Base-by-base conservation (phyloP, 2,113 vertebrate species). In the Benitochromis conjunctus region DNA sequence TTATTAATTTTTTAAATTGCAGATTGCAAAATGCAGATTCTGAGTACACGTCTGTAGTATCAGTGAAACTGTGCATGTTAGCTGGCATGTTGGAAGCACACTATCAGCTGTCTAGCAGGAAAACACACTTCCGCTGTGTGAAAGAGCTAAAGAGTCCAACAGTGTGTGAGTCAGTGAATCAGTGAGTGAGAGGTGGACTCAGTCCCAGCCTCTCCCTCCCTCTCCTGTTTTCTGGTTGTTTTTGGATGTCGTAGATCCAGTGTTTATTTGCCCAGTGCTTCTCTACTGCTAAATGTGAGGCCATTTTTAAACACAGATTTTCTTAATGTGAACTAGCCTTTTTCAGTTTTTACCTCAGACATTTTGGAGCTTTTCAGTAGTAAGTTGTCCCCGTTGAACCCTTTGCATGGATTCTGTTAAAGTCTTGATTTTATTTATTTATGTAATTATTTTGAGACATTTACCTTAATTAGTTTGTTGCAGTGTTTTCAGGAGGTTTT, bases 241-340 rank as follows among this genome's bases (percentile, higher is more conserved):
- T 84, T 85, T 87, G 80, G 80, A 87, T 87, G 82, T 83, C 53
- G 80, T 74, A 41, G 83, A 54, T 71, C 74, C 79, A 60, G 71
- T 76, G 71, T 76, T 76, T 76, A 53, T 76, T 76, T 76, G 46
- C 46, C 46, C 71, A 31, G 26, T 71, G 77, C 83, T 55, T 81
- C 81, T 83, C 74, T 71, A 56, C 57, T 46, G 74, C 82, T 91
- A 48, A 66, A 87, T 82, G 64, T 69, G 64, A 86, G 19, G 58
- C 58, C 29, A 60, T 69, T 88, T 88, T 66, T 86, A 81, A 87
- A 79, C 16, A n/a, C 51, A 24, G n/a, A 76, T 85, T 85, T 87
- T 89, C 62, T 80, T 57, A 62, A 82, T 48, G 26, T 84, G 46
- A 86, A 24, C 41, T 77, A 29, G 16, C 4, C 19, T n/a, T 62